Conservation (phyloP, 2,113 vertebrate species). For the Nematolebias whitei region DNA sequence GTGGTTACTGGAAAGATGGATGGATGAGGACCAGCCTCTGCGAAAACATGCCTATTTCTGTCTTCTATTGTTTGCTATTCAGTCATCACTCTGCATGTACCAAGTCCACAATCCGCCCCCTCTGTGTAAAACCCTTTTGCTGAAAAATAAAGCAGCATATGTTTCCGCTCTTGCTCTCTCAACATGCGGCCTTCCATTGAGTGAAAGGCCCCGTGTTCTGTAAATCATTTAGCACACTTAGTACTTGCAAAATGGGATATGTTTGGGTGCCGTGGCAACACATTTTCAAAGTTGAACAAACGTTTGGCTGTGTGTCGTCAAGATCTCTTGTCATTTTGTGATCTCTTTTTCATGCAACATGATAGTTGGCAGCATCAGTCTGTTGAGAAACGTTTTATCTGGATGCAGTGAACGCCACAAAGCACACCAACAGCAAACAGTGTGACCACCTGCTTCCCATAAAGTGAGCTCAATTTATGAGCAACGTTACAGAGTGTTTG, state of each 20-base stretch:
- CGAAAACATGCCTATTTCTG: constrained; percentile 73
- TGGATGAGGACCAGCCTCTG: constrained; percentile 51
- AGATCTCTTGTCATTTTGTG: constrained; percentile 34
- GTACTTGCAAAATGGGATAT: constrained; percentile 35
- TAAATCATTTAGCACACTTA: constrained; percentile 4
- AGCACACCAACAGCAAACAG: constrained; percentile 55
- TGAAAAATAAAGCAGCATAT: constrained; percentile 53
- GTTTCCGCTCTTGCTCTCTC: constrained; percentile 65
- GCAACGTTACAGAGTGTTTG: constrained; percentile 25
- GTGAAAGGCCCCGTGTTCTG: constrained; percentile 33
- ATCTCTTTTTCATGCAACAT: constrained; percentile 28
- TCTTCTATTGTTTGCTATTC: constrained; percentile 63
- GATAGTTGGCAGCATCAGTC: constrained; percentile 37
- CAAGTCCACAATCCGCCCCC: constrained; percentile 54
- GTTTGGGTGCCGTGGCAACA: constrained; percentile 56
- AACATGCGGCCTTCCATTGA: constrained; percentile 60
- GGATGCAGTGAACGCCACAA: constrained; percentile 44
- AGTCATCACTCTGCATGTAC: constrained; percentile 57
- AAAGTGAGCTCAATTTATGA: constrained; percentile 44
- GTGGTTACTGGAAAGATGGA: constrained; percentile 60
- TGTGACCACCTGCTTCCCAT: constrained; percentile 64
- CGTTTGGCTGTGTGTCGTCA: constrained; percentile 41
- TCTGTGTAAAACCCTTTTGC: constrained; percentile 35
- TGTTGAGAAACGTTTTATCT: constrained; percentile 51
- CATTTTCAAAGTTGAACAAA: constrained; percentile 60